Percentiles rank a stretch among this genome's conserved stretches.
phyloP scores from a whole-genome alignment of 2,113 vertebrate species.

The Brevimyrus niger region DNA sequence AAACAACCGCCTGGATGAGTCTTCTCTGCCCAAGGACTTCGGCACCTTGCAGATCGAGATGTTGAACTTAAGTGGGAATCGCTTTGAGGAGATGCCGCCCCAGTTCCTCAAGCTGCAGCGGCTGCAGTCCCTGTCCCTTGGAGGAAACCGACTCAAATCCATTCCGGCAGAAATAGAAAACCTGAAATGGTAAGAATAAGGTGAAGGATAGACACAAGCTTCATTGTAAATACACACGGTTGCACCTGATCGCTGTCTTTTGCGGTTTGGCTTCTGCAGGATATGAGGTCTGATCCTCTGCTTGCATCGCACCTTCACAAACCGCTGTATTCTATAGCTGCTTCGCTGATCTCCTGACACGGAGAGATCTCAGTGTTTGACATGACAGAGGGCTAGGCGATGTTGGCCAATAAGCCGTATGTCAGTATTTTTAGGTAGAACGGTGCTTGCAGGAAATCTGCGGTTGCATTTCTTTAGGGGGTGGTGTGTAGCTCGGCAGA shows the following conservation, averaged over 20 bases:
- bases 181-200: slow-evolving; percentile 65
- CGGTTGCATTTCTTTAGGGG: neutral
- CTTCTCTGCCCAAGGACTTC: slow-evolving; percentile 80
- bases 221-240: neutral
- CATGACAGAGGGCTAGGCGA: neutral
- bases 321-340: neutral
- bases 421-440: neutral
- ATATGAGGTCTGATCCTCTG: neutral
- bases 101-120: slow-evolving; percentile 69
- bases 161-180: slow-evolving; percentile 86
- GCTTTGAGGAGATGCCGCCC: slow-evolving; percentile 77
- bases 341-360: neutral
- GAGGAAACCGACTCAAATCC: slow-evolving; percentile 84
- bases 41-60: slow-evolving; percentile 73
- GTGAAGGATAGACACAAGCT: neutral
- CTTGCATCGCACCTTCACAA: neutral
- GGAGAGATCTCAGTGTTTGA: neutral
- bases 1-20: slow-evolving; percentile 86
- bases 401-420: neutral
- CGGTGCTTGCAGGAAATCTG: neutral
- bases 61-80: slow-evolving; percentile 89
- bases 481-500: neutral
- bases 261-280: neutral
- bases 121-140: slow-evolving; percentile 85
- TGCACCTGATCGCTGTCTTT: neutral